phyloP scores from a whole-genome alignment of 2,113 vertebrate genomes.

The Notechis scutatus region DNA sequence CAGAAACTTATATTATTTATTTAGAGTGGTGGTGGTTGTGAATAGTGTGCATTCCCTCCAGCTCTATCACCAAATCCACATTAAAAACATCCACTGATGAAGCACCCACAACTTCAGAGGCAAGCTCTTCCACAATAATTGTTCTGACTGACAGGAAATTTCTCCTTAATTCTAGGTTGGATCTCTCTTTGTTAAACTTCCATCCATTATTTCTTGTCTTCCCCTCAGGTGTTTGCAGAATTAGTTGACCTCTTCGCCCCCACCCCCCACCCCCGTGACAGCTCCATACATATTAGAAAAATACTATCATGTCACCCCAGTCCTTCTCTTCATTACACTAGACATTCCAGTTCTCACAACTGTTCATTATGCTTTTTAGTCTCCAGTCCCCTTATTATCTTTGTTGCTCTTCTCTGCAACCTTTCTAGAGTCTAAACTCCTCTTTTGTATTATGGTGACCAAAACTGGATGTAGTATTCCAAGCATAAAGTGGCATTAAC shows the following conservation, averaged over 20 bases:
- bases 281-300: not conserved
- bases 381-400: not conserved
- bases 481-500: not conserved
- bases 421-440: not conserved
- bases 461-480: not conserved
- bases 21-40: not conserved
- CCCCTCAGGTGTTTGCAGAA: not conserved
- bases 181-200: not conserved
- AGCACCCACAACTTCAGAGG: not conserved
- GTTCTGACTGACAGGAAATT: not conserved
- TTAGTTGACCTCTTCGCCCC: not conserved
- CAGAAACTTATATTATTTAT: not conserved
- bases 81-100: not conserved
- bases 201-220: not conserved
- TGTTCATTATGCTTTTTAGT: not conserved
- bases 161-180: not conserved
- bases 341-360: not conserved
- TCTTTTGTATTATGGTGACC: not conserved
- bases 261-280: fast-evolving
- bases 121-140: not conserved
- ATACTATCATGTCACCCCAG: not conserved
- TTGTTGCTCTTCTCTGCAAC: not conserved
- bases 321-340: not conserved
- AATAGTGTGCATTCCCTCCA: not conserved
- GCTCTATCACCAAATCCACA: not conserved